Base-by-base conservation (phyloP, 2,888 invertebrate genomes). In the Hermaeophaga mercurialis region DNA sequence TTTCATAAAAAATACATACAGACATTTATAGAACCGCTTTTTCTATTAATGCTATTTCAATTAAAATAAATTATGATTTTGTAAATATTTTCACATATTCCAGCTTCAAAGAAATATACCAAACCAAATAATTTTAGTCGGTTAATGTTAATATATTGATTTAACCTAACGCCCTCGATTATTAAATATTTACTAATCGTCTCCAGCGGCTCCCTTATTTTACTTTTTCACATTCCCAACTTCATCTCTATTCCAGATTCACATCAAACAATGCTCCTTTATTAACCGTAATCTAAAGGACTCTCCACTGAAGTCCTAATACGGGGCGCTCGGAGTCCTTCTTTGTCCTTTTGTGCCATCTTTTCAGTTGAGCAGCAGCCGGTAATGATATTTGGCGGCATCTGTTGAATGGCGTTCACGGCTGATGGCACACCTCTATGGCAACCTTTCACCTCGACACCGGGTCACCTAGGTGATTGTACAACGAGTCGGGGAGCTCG, bases 371-470 rank as follows among this genome's bases (percentile, higher is more conserved):
- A 57, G 57, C 57, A 49, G 57, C 28, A 56, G 54, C 44, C 59
- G 43, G 45, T 59, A 57, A 59, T 57, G 62, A 62, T 59, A 57
- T 59, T 58, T 58, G 44, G 57, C 53, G 62, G 57, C 65, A 67
- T 66, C 66, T 66, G 64, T 58, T 61, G 64, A 61, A 59, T 56
- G 59, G 59, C 63, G 53, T 67, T 67, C 56, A 67, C 67, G 66
- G 62, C 59, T 67, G 61, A 73, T 44, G 66, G 73, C 66, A 67
- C 74, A 75, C 71, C 68, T 70, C 74, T 74, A 74, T 75, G 72
- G 75, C 75, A 75, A 75, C 75, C 70, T 73, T 73, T 73, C 73
- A 72, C 72, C 73, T 69, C 68, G 66, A 55, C 39, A 50, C 22
- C 50, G 58, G 63, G 70, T 75, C 73, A 72, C 74, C 75, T 71